Evolutionary conservation across 2,113 vertebrate genomes (phyloP), one percentile per base, ranked within the genome.

Genomic region (Spea bombifrons): DNA sequence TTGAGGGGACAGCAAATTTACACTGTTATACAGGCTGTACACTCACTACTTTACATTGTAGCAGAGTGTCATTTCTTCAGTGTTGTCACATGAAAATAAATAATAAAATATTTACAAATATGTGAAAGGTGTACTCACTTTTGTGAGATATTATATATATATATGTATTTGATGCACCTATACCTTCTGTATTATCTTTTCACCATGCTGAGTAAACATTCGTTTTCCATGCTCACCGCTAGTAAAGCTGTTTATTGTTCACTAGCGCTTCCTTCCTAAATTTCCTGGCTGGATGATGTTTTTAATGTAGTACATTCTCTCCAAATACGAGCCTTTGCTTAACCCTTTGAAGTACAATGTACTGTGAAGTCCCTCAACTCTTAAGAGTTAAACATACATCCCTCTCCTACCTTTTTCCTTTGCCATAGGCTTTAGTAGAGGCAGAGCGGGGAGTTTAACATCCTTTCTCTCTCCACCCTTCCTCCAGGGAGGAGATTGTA

Each of bases 381-480:
- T 30, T 9, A 9, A 59, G 8, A 12, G 55, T 59, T 59, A 59
- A 59, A 59, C 12, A 59, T 13, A 59, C 55, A 78, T 79, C 44
- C 50, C 61, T 74, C 17, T 57, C 49, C n/a, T 80, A 66, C 63
- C 49, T 65, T 52, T 71, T 57, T 61, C 50, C 49, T 79, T 73
- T 61, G 70, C 53, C 65, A 30, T 80, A 74, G 44, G 53, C 71
- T 68, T 16, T 80, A 50, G 52, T 64, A 72, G 49, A 79, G 52
- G 78, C 78, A 74, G 78, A 66, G 44, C 61, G 71, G 71, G 78
- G 78, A 74, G 78, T 73, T 74, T 52, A 61, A 71, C 71, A 80
- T 74, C 78, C 78, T 74, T 80, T 61, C 78, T 65, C 71, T 80
- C 78, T 73, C 78, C 78, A 68, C 78, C 78, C 78, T 80, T 80